Conservation (phyloP, 2,113 vertebrate species). For the Mesocricetus auratus region DNA sequence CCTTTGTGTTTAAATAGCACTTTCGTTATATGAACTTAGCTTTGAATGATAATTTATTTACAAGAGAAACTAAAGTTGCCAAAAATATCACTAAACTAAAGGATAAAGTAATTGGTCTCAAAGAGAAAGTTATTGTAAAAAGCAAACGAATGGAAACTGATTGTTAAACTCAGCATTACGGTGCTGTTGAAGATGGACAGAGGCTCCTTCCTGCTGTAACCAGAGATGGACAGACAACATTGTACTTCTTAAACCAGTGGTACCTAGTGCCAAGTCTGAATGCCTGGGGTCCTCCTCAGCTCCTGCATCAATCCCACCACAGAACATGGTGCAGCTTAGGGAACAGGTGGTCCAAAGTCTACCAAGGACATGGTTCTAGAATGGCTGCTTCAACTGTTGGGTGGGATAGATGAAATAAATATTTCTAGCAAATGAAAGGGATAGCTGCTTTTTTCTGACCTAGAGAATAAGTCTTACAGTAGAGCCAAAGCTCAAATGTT, state of each 20-base stretch:
- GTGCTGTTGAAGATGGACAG: neutral
- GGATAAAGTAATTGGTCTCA: neutral
- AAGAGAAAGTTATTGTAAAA: neutral
- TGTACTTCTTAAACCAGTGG: neutral
- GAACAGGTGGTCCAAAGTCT: neutral
- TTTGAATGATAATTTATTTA: conserved; percentile 48
- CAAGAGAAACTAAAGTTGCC: conserved; percentile 10
- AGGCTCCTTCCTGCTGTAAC: neutral
- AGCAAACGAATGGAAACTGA: neutral
- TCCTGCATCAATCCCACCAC: neutral
- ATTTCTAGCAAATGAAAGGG: conserved; percentile 13
- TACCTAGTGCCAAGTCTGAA: neutral
- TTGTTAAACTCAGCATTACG: neutral
- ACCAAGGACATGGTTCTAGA: neutral
- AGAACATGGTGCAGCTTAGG: rapidly evolving
- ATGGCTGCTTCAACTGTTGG: conserved; percentile 14
- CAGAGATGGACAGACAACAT: neutral
- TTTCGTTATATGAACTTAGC: neutral
- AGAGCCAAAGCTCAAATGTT: neutral
- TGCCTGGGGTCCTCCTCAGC: rapidly evolving
- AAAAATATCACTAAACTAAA: neutral
- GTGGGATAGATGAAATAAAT: neutral
- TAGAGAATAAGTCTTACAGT: neutral
- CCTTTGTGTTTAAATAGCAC: neutral
- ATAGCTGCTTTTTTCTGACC: neutral